Base-by-base conservation (phyloP, 2,113 vertebrate genomes). In the Hoplias malabaricus region DNA sequence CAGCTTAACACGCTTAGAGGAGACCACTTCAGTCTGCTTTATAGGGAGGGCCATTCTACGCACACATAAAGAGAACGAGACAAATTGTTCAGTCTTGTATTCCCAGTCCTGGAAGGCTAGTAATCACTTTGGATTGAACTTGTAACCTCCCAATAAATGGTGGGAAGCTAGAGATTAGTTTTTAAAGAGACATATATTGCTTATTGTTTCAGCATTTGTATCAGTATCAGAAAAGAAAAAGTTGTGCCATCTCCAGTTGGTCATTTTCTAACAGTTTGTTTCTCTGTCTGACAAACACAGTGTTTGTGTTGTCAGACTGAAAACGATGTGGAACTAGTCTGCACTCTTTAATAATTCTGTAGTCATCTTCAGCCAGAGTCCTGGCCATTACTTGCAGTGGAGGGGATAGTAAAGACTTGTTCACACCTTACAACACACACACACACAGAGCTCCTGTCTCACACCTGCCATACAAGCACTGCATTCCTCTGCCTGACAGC, bases 401-500 rank as follows among this genome's bases (percentile, higher is more conserved):
- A 69, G 54, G 61, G 9, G n/a, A 53, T 7, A 27, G 19, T 27
- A 61, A 62, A 46, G 34, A n/a, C 50, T 14, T 8, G 14, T 54
- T 67, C 38, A 23, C 54, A 43, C 43, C 34, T n/a, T n/a, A n/a
- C n/a, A n/a, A n/a, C 16, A 59, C 63, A 66, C 69, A 72, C 40
- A 59, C 19, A 48, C 38, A 40, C 23, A 53, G 29, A 61, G n/a
- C 38, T 42, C 19, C 31, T 25, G 66, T 48, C 63, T 68, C 62
- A 14, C 48, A 29, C 19, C 43, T 40, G 46, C 23, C 62, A 33
- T 4, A 69, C 73, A 78, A 50, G n/a, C 70, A 46, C 57, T 40
- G 36, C 12, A 2, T 31, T 69, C 42, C 11, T 54, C 43, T 69
- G 4, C 43, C 61, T 62, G 69, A 77, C 75, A 81, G 53, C 63